Evolutionary conservation across 2,888 invertebrate genomes (phyloP).

Genomic region (Nymphalis c-album): DNA sequence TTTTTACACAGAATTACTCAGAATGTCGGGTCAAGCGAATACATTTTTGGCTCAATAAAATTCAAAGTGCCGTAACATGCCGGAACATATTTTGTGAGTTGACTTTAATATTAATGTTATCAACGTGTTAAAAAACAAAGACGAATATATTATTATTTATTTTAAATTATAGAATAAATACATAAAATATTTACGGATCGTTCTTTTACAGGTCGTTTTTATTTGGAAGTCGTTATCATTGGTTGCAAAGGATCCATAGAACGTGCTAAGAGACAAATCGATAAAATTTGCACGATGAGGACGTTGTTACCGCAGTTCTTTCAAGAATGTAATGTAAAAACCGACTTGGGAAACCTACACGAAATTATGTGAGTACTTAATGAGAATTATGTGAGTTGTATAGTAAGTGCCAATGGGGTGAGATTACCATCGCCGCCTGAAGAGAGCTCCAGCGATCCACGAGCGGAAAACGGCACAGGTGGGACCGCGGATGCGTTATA

Average conservation of each 20-base stretch:
- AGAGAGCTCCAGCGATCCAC: no score
- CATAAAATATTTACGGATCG: no score
- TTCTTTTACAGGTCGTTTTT: constrained; percentile 50
- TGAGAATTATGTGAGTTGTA: neutral
- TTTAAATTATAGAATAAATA: no score
- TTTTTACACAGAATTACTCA: constrained; percentile 27
- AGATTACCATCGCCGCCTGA: no score
- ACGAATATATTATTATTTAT: no score
- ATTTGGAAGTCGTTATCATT: constrained; percentile 54
- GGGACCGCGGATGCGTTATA: no score
- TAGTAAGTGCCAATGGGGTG: no score
- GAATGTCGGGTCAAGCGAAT: constrained; percentile 12
- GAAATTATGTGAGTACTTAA: constrained; percentile 51
- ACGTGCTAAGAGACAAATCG: constrained; percentile 54
- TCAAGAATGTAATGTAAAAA: constrained; percentile 41
- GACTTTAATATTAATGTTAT: no score
- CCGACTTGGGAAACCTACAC: constrained; percentile 43
- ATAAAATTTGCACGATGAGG: constrained; percentile 57
- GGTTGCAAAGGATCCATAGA: constrained; percentile 57
- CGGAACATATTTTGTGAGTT: no score
- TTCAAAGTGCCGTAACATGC: no score
- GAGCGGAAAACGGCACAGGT: no score
- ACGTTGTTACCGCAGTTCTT: constrained; percentile 57
- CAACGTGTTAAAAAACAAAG: no score
- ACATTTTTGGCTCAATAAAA: neutral